Conservation (phyloP, 2,797 vertebrate species). For the Myotis planiceps region DNA sequence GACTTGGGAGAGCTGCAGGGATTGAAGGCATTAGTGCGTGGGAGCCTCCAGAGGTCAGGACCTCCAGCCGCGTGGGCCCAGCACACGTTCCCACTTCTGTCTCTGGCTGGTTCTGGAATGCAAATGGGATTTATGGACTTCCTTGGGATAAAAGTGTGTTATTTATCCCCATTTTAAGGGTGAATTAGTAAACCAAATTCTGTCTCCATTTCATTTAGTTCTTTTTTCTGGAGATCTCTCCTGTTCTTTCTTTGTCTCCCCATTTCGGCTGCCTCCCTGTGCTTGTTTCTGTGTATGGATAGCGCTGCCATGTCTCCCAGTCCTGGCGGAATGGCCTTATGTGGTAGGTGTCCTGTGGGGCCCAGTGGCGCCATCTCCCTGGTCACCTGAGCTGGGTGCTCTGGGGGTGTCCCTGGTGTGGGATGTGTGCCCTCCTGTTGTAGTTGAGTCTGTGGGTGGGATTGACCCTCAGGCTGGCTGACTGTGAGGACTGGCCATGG, state of each 20-base stretch:
- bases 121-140: background rate
- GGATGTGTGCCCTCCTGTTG: background rate
- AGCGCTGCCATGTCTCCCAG: background rate
- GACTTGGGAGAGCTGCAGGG: background rate
- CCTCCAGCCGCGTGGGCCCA: background rate
- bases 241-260: background rate
- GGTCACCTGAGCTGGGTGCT: background rate
- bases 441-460: background rate
- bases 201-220: background rate
- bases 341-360: background rate
- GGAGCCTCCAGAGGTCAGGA: background rate
- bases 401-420: background rate
- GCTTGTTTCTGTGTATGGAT: background rate
- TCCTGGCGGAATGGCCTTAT: background rate
- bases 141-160: background rate
- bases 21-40: background rate
- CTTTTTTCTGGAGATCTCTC: background rate
- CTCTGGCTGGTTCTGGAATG: background rate
- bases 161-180: background rate
- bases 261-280: background rate
- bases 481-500: too few species aligned
- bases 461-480: background rate
- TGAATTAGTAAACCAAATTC: constrained; percentile 9
- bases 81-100: background rate
- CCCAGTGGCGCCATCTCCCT: background rate